Percentiles rank a stretch among this genome's conserved stretches.
Conservation (phyloP, 2,888 invertebrate genomes). For the Serrognathus titanus region DNA sequence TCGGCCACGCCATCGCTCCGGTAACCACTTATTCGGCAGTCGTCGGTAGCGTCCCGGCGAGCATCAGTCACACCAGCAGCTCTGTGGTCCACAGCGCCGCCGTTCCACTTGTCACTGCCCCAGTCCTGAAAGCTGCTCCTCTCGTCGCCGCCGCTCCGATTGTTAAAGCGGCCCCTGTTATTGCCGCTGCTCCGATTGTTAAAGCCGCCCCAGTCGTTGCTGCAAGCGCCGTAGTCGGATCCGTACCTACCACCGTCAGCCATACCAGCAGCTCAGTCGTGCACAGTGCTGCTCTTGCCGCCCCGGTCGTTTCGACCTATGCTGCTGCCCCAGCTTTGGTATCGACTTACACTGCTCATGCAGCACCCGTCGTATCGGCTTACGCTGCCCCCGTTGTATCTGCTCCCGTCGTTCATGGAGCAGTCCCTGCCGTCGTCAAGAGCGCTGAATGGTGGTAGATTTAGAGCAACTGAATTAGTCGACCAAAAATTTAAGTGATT, state of each 20-base stretch:
- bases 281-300: constrained; percentile 29
- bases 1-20: constrained; percentile 34
- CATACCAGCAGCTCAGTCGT: constrained; percentile 27
- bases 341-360: constrained; percentile 2
- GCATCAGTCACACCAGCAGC: constrained; percentile 34
- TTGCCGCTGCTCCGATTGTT: neutral
- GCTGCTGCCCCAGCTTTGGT: constrained; percentile 14
- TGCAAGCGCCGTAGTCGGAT: constrained; percentile 37
- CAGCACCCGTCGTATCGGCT: constrained; percentile 15
- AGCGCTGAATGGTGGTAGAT: too few species aligned
- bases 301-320: constrained; percentile 33
- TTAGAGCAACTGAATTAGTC: too few species aligned
- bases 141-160: constrained; percentile 31
- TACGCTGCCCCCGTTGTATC: constrained; percentile 41
- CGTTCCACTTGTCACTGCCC: constrained; percentile 36
- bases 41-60: constrained; percentile 43
- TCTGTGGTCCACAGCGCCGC: constrained; percentile 28
- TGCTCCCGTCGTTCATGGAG: neutral
- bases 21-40: constrained; percentile 42
- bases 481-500: too few species aligned
- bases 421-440: neutral
- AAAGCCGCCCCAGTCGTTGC: neutral
- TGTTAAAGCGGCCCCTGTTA: constrained; percentile 6
- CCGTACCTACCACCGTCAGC: constrained; percentile 46
- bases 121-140: constrained; percentile 32